Base-by-base conservation (phyloP, 1,140 invertebrate species). In the Halesus radiatus region DNA sequence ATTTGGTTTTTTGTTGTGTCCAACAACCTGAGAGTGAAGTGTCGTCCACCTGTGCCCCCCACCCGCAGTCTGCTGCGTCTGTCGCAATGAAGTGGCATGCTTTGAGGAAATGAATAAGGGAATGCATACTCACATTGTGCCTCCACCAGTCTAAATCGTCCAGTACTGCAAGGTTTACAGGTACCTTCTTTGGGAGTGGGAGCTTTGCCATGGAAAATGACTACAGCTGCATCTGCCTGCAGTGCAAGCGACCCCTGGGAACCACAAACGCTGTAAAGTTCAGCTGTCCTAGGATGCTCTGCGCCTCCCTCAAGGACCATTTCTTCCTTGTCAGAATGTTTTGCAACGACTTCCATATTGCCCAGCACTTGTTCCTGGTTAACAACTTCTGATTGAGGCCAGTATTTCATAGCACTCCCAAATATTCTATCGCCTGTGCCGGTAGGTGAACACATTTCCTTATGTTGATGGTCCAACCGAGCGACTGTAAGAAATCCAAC, bases 401-500 rank as follows among this genome's bases (percentile, higher is more conserved):
- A 20, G 85, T 85, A 87, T n/a, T n/a, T n/a, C n/a, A n/a, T n/a
- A n/a, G n/a, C n/a, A n/a, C n/a, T n/a, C n/a, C n/a, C n/a, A n/a
- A 80, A 80, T 84, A 87, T 29, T 86, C 84, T 0, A 86, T 16
- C 70, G 54, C n/a, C 70, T 84, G 84, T 16, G 70, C 80, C 54
- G 86, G 87, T 50, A 37, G 56, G n/a, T 86, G 50, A 20, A 85
- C 74, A 70, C 84, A 85, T 50, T 87, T 87, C 2, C 80, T 18
- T 52, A 72, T 70, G 77, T 87, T 87, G 8, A 87, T 79, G 22
- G 66, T 81, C 85, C 86, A 87, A 0, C 84, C 85, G 7, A 87
- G 80, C 5, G 15, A 13, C 58, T 83, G 78, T 64, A 72, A 84
- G 7, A 79, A 18, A 1, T 78, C 20, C 0, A 79, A 50, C 26